A percentile compares a stretch with the other conserved stretches of the same genome.
These are phyloP conservation scores for Vanacampus margaritifer DNA, from an alignment of 2,113 vertebrate species.

Conservation along the genomic window DNA sequence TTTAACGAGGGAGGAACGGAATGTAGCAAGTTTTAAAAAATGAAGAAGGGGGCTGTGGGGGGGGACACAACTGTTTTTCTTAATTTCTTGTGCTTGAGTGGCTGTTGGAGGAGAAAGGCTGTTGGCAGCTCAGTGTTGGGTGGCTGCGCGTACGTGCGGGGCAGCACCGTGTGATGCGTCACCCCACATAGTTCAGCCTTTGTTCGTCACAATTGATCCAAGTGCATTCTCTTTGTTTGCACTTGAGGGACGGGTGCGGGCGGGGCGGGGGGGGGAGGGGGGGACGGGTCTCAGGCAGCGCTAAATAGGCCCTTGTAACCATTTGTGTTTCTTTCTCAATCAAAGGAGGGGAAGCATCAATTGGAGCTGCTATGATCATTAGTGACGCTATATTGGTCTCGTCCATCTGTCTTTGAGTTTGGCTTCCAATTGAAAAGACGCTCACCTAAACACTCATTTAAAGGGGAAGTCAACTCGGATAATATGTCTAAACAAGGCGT, in stretches of 20 bases:
- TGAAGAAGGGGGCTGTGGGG: background rate
- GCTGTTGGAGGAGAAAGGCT: conserved; percentile 59
- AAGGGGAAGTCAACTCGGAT: background rate
- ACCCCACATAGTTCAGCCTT: conserved; percentile 65
- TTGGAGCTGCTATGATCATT: conserved; percentile 38
- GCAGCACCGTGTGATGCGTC: conserved; percentile 67
- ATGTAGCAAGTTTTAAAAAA: conserved; percentile 1
- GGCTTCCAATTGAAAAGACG: conserved; percentile 28
- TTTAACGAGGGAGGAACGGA: conserved; percentile 31
- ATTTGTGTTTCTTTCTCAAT: conserved; percentile 43
- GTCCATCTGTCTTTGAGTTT: conserved; percentile 46
- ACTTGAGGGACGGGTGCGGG: conserved; percentile 38
- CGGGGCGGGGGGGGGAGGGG: conserved; percentile 24
- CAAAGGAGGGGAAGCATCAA: conserved; percentile 43
- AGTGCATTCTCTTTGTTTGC: conserved; percentile 68
- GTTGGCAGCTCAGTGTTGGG: conserved; percentile 64
- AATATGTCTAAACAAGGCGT: too few species aligned
- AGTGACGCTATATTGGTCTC: conserved; percentile 37
- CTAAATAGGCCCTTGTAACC: conserved; percentile 61
- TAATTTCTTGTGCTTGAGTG: conserved; percentile 61
- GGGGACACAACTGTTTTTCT: background rate
- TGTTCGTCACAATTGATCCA: conserved; percentile 71
- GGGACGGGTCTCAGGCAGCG: conserved; percentile 48
- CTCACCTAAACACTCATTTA: background rate
- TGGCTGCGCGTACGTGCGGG: conserved; percentile 60